Evolutionary conservation across 2,888 invertebrate species (phyloP), one percentile per base, ranked within the genome.

Genomic region (Venusia cambrica): DNA sequence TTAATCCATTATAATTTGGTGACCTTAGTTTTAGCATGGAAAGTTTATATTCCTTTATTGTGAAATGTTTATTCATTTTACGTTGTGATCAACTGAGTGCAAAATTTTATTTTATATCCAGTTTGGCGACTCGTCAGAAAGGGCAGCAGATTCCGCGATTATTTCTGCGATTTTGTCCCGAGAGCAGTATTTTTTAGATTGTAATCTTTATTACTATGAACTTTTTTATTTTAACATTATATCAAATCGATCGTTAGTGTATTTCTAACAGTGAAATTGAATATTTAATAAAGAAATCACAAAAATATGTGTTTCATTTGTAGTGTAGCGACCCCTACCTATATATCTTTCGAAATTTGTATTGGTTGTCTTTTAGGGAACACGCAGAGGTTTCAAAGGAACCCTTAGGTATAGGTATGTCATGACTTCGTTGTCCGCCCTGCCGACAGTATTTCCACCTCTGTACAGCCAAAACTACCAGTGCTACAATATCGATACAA

Each of bases 261-360:
- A 81, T 84, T 84, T 85, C 84, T 87, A 87, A 87, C 85, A 84
- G 68, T 85, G 81, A 85, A 84, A 70, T 85, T 81, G 84, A 85
- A 80, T 81, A 85, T 85, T 85, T 84, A 85, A 85, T 85, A 85
- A 85, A 85, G 79, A 84, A 84, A 85, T 79, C 80, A 76, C 76
- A 81, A 83, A 79, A 77, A 64, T 59, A 61, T 29, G 70, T 5
- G 62, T 78, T 77, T 76, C 7, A 71, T 71, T 76, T 70, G 30
- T 33, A 42, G 33, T 18, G 2, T 31, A 31, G 30, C 6, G 24
- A 5, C 6, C 5, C 12, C 8, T n/a, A n/a, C n/a, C n/a, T n/a
- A n/a, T n/a, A n/a, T n/a, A n/a, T n/a, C n/a, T n/a, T n/a, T n/a
- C n/a, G n/a, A n/a, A n/a, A n/a, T n/a, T n/a, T n/a, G n/a, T n/a